Conservation (phyloP, 2,888 invertebrate genomes). For the Celastrina argiolus region DNA sequence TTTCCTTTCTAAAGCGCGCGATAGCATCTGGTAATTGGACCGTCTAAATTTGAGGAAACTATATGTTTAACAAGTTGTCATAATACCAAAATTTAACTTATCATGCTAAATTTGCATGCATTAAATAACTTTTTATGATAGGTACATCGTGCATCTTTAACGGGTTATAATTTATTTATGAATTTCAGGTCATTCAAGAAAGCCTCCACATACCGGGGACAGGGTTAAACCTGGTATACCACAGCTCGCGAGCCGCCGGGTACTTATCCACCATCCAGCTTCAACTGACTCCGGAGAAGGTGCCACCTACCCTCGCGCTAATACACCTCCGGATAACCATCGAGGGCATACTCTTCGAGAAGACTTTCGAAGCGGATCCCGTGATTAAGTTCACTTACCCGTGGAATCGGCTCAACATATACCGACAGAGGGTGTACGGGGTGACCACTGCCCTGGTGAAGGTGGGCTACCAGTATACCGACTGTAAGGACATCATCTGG, state of each 20-base stretch:
- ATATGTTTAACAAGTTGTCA: too few species aligned
- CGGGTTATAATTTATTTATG: not conserved
- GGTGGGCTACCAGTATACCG: constrained; percentile 97
- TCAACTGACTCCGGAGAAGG: constrained; percentile 90
- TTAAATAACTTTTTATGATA: not conserved
- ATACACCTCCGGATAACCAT: constrained; percentile 95
- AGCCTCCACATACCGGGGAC: constrained; percentile 96
- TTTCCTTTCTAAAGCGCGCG: too few species aligned
- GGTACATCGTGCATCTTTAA: not conserved
- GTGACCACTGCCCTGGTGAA: constrained; percentile 96
- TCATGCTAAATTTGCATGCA: too few species aligned
- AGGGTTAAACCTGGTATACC: constrained; percentile 96
- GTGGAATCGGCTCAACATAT: constrained; percentile 98
- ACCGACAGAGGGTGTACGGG: constrained; percentile 97
- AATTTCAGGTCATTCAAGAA: constrained; percentile 91
- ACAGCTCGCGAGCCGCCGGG: constrained; percentile 95
- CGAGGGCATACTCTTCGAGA: constrained; percentile 95
- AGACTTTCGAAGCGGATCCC: constrained; percentile 96
- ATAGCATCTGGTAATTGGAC: too few species aligned
- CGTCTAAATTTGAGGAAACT: too few species aligned
- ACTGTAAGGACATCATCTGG: constrained; percentile 96
- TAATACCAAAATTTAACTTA: too few species aligned
- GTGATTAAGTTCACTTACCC: constrained; percentile 97
- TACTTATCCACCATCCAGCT: constrained; percentile 95
- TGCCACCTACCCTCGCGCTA: constrained; percentile 88